Evolutionary conservation across 2,797 vertebrate species (phyloP), one percentile per base, ranked within the genome.

Genomic region (Eupleurogrammus muticus): DNA sequence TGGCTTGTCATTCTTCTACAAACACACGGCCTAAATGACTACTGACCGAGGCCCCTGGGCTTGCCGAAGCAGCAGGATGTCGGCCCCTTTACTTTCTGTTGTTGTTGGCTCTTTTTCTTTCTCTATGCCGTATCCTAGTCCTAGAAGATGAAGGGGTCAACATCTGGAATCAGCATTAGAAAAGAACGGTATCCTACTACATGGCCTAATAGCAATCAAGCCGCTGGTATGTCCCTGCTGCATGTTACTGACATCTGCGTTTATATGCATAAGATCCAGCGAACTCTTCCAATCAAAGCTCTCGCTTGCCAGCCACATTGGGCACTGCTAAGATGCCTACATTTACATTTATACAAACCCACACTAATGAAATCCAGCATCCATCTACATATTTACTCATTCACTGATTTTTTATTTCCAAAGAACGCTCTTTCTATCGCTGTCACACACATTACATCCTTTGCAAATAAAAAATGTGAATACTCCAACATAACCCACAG

Each of bases 111-210:
- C 65, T 77, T n/a, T 78, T 79, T 70, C 80, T 82, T 79, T 81
- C 62, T 70, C 73, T 62, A 65, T 60, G 65, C 59, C 58, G 59
- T 62, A 75, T 65, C 73, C 66, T 48, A 36, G 77, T 88, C 89
- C 66, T 75, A 36, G 51, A 79, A 87, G 88, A 91, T 74, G 75
- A 84, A 83, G 61, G 75, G 81, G 82, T 85, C 74, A 90, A 93
- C 92, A 94, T 93, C 89, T 94, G 90, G 89, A 56, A 92, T 92
- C 71, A 81, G 82, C 90, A 92, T 94, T 83, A 88, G 73, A 91
- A 90, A 88, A 83, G 83, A 82, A 67, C 16, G 40, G 77, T 63
- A 19, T 54, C 56, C 77, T 50, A 21, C 61, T 57, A 62, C 70
- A 46, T 38, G 42, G 67, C 23, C 53, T 59, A 47, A 53, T 38